Conservation (phyloP, 2,888 invertebrate genomes). For the Lomographa bimaculata region DNA sequence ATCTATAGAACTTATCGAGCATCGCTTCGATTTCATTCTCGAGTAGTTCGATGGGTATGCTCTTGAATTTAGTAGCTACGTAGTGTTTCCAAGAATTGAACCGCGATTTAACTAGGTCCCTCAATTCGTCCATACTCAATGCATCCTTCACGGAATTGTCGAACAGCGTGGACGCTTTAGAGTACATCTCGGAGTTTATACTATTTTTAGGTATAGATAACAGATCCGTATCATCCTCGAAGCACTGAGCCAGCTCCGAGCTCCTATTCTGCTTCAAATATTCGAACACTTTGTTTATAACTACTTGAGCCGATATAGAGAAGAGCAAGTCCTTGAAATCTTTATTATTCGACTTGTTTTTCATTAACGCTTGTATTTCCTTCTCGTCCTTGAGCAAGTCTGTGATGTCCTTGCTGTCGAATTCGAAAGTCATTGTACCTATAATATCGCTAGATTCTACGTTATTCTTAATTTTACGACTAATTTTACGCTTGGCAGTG, state of each 20-base stretch:
- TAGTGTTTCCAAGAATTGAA: slow-evolving; percentile 69
- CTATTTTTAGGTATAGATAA: slow-evolving; percentile 53
- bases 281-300: slow-evolving; percentile 70
- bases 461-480: slow-evolving; percentile 58
- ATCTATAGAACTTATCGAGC: slow-evolving; percentile 66
- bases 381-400: slow-evolving; percentile 65
- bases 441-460: slow-evolving; percentile 50
- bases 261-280: slow-evolving; percentile 64
- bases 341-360: slow-evolving; percentile 53
- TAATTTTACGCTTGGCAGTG: slow-evolving; percentile 70
- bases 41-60: slow-evolving; percentile 60
- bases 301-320: slow-evolving; percentile 68
- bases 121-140: slow-evolving; percentile 63
- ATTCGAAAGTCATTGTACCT: slow-evolving; percentile 63
- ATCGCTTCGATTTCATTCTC: slow-evolving; percentile 67
- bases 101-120: slow-evolving; percentile 56
- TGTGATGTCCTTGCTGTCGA: slow-evolving; percentile 62
- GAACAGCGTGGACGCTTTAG: slow-evolving; percentile 60
- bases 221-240: slow-evolving; percentile 59
- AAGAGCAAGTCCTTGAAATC: slow-evolving; percentile 66
- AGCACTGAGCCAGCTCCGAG: slow-evolving; percentile 58
- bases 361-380: slow-evolving; percentile 56
- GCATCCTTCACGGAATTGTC: slow-evolving; percentile 71
- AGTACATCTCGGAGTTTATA: slow-evolving; percentile 59
- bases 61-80: slow-evolving; percentile 60